Evolutionary conservation across 1,140 invertebrate species (phyloP), one percentile per base, ranked within the genome.

Genomic region (Paraescarpia echinospica): DNA sequence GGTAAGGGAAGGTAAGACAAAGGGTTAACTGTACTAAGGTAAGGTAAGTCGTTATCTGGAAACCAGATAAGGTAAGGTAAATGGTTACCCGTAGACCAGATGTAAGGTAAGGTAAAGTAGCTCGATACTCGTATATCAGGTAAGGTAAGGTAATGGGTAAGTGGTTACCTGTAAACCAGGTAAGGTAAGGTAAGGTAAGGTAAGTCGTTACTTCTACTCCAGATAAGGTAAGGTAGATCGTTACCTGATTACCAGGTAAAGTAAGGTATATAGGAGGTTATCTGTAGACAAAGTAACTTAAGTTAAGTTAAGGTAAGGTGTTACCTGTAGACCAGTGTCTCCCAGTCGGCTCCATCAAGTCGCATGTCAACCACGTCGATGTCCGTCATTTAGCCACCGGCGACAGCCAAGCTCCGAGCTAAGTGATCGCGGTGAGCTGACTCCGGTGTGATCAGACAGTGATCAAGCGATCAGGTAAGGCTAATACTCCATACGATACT

Each of bases 291-390:
- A 77, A 12, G 41, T 41, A 41, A 41, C 4, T 31, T 14, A 77
- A 4, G 59, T 77, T 14, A 77, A 27, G 22, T 31, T 31, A 77
- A 77, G 14, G 59, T 77, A 27, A 77, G 27, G 22, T 2, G 9
- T 77, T 77, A 77, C 59, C 59, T 77, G 59, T 77, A 77, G 59
- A 77, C 59, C 59, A 77, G 59, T 77, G 59, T 77, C 59, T 77
- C 59, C 59, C 59, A 77, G 59, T 77, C 59, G 59, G 59, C 59
- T 27, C 59, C 59, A 77, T 77, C 59, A 77, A 77, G 59, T 77
- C 59, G 59, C 59, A 77, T 77, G 59, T 77, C 59, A 77, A 27
- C 59, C 59, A 6, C 14, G 59, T 77, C 59, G 12, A 77, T 18
- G 59, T 77, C 59, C 59, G 59, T 77, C 59, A 77, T 77, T 77